phyloP scores from a whole-genome alignment of 2,113 vertebrate species.

The Periophthalmus modestus region DNA sequence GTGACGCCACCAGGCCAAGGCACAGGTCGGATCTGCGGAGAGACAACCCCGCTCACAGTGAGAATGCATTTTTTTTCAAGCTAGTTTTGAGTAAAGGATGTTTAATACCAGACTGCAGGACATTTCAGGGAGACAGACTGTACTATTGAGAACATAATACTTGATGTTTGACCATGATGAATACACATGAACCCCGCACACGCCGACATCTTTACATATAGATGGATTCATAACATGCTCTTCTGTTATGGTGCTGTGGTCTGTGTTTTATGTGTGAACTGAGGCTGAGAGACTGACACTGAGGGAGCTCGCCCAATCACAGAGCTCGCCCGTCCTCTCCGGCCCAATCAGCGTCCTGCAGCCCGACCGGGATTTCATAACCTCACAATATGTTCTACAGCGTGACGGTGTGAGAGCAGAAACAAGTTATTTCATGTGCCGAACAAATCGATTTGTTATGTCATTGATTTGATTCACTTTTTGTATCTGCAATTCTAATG shows the following conservation, averaged over 20 bases:
- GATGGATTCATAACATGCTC: too few relatives aligned
- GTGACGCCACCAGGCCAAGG: too few relatives aligned
- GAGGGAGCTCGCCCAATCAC: constrained; percentile 36
- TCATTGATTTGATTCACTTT: neutral
- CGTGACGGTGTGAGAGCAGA: neutral
- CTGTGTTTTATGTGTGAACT: constrained; percentile 31
- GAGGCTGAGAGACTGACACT: constrained; percentile 55
- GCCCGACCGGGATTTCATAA: constrained; percentile 23
- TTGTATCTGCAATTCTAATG: too few relatives aligned
- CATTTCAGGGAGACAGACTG: neutral
- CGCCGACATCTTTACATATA: too few relatives aligned
- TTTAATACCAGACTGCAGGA: neutral
- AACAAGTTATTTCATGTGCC: neutral
- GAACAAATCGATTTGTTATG: neutral
- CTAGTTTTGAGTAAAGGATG: too few relatives aligned
- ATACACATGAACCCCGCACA: neutral
- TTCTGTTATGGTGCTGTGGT: too few relatives aligned
- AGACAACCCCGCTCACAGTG: too few relatives aligned
- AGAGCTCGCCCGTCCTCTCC: constrained; percentile 12
- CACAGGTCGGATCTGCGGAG: too few relatives aligned
- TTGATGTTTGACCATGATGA: too few relatives aligned
- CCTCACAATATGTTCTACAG: neutral
- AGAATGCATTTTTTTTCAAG: too few relatives aligned
- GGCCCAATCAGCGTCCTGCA: constrained; percentile 33
- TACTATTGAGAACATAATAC: too few relatives aligned